Evolutionary conservation across 2,113 vertebrate species (phyloP), one percentile per base, ranked within the genome.

Genomic region (Galbula dea): DNA sequence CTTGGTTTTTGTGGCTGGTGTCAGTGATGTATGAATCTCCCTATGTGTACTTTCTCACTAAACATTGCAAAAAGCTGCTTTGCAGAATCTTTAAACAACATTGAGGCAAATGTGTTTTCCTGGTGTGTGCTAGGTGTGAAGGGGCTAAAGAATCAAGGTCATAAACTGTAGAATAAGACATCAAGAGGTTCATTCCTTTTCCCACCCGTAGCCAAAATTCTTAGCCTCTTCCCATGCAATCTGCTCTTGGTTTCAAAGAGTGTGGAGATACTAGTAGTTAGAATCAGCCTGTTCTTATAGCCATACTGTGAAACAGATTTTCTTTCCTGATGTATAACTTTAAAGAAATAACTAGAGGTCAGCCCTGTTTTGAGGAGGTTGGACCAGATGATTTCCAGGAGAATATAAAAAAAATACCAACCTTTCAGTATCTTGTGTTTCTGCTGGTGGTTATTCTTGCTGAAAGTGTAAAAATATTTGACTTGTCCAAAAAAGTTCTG

Each of bases 1-100:
- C 51, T 89, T 90, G 92, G 15, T 90, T 89, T 82, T 71, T 15
- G 1, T 37, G 52, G 67, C 20, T 89, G 68, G 11, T 84, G 74
- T 83, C 92, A 89, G 72, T 66, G 87, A 89, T 83, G 52, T 82
- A 78, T 84, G 83, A 63, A 66, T 77, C 17, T 58, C 45, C 24
- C 48, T 52, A 11, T 3, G 0, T 32, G 34, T 65, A 32, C 34
- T 94, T 93, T 59, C 12, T 93, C 46, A 24, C 23, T 80, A 30
- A 93, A 43, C 7, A 23, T 29, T 34, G 30, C 34, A 36, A 62
- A 83, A 76, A 80, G 14, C 17, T 65, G 58, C 13, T 90, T 79
- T 80, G 66, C 65, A 36, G 59, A 41, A 71, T 54, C 27, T 57
- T 66, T 89, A 48, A 71, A 22, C 61, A n/a, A 21, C 13, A 24